A percentile compares a stretch with the other conserved stretches of the same genome.
These are phyloP conservation scores for Ctenopoma kingsleyae DNA, from an alignment of 2,797 vertebrate genomes.

Conservation along the genomic window DNA sequence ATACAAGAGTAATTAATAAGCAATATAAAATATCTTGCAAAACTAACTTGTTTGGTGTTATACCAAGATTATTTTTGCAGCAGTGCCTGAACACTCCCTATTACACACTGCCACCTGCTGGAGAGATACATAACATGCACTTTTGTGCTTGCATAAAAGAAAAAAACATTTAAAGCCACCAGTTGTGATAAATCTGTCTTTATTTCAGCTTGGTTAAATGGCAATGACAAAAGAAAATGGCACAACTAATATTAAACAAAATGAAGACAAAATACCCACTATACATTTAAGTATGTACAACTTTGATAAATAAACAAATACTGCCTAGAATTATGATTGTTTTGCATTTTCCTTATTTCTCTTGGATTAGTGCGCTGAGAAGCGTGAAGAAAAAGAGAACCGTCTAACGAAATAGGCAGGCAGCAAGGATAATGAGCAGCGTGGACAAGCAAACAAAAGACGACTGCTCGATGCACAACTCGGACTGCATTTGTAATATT, in stretches of 20 bases:
- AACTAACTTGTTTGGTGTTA: neutral
- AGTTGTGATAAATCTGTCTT: constrained; percentile 61
- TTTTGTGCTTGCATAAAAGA: neutral
- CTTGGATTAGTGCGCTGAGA: constrained; percentile 61
- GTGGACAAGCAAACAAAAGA: constrained; percentile 25
- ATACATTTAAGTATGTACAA: constrained; percentile 95
- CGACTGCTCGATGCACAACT: constrained; percentile 13
- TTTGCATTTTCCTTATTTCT: constrained; percentile 60
- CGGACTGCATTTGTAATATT: constrained; percentile 20
- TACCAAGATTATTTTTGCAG: neutral
- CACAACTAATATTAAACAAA: constrained; percentile 82
- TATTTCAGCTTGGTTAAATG: constrained; percentile 81
- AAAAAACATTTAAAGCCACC: constrained; percentile 7
- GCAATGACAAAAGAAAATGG: constrained; percentile 68
- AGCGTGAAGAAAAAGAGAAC: constrained; percentile 32
- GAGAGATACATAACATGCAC: neutral
- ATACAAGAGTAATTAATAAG: constrained; percentile 19
- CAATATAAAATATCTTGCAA: neutral
- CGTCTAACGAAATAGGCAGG: constrained; percentile 31
- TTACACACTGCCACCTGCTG: constrained; percentile 69
- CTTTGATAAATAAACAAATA: constrained; percentile 95
- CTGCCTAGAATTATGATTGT: constrained; percentile 82
- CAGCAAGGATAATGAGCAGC: constrained; percentile 22
- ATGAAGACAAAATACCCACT: constrained; percentile 86
- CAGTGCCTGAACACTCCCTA: neutral